Percentiles rank a stretch among this genome's conserved stretches.
These are phyloP conservation scores for Perognathus longimembris DNA, from an alignment of 2,113 vertebrate species.

Conservation along the genomic window DNA sequence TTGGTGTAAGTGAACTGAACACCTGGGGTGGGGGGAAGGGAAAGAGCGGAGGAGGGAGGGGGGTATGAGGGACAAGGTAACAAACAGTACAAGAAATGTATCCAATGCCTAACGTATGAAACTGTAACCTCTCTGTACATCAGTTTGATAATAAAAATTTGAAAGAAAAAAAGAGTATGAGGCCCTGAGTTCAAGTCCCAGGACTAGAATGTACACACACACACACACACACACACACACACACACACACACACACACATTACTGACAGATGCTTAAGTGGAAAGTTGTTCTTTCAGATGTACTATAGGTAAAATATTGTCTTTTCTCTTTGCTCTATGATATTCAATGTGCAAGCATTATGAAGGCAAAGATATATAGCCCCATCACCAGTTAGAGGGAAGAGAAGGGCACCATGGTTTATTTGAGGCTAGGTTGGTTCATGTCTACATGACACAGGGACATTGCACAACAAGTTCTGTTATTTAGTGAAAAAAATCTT, in stretches of 20 bases:
- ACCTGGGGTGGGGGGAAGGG: too few relatives aligned
- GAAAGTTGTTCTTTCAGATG: background rate
- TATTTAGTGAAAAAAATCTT: background rate
- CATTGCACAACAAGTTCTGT: background rate
- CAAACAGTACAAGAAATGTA: too few relatives aligned
- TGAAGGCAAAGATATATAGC: background rate
- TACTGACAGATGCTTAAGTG: background rate
- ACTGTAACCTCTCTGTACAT: too few relatives aligned
- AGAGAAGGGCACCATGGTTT: background rate
- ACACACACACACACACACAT: background rate
- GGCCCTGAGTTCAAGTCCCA: too few relatives aligned
- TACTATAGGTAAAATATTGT: background rate
- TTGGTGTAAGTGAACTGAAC: too few relatives aligned
- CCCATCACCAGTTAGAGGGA: background rate
- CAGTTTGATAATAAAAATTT: too few relatives aligned
- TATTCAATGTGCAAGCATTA: background rate
- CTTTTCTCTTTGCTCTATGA: conserved; percentile 21
- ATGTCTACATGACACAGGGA: background rate
- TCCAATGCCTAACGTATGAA: too few relatives aligned
- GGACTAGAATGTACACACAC: too few relatives aligned
- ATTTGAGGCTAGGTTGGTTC: background rate
- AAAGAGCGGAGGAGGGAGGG: too few relatives aligned
- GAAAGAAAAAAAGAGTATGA: too few relatives aligned
- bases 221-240: too few relatives aligned
- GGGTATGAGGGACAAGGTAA: too few relatives aligned